Percentiles rank a stretch among this genome's conserved stretches.
These are phyloP conservation scores for Sisyra nigra DNA, from an alignment of 2,888 invertebrate genomes.

Conservation along the genomic window DNA sequence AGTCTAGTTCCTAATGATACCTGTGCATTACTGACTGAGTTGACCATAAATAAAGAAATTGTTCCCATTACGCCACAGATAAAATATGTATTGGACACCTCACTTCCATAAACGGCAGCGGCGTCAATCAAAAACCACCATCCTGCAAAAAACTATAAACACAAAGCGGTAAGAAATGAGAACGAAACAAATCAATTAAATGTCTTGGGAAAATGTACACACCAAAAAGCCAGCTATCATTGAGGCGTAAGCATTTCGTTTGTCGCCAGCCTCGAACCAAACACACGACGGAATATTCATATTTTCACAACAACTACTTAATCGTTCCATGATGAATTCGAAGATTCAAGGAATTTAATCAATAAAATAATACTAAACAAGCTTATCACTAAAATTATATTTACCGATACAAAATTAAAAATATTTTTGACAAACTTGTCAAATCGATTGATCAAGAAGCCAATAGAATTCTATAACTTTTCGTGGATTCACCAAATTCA, in stretches of 20 bases:
- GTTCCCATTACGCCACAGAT: conserved; percentile 92
- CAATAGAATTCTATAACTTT: no score
- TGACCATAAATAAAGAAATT: conserved; percentile 90
- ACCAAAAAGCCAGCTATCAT: conserved; percentile 79
- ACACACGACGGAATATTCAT: conserved; percentile 58
- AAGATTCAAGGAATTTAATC: neutral
- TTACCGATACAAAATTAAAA: neutral
- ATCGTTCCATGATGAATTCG: conserved; percentile 11
- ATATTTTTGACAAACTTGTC: no score
- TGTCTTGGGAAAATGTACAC: conserved; percentile 21
- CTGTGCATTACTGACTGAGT: conserved; percentile 90
- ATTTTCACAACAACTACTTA: conserved; percentile 56
- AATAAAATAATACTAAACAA: no score
- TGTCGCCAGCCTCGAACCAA: conserved; percentile 74
- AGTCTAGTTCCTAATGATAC: conserved; percentile 23
- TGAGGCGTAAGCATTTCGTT: conserved; percentile 73
- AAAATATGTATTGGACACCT: conserved; percentile 67
- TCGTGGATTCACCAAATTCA: no score
- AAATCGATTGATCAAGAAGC: no score
- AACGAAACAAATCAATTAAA: conserved; percentile 2
- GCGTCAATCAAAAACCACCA: conserved; percentile 99
- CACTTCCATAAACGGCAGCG: conserved; percentile 55
- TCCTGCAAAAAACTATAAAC: conserved; percentile 81
- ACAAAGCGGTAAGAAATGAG: conserved; percentile 80
- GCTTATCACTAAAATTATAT: neutral